Base-by-base conservation (phyloP, 1,140 invertebrate genomes). In the Scylla paramamosain region DNA sequence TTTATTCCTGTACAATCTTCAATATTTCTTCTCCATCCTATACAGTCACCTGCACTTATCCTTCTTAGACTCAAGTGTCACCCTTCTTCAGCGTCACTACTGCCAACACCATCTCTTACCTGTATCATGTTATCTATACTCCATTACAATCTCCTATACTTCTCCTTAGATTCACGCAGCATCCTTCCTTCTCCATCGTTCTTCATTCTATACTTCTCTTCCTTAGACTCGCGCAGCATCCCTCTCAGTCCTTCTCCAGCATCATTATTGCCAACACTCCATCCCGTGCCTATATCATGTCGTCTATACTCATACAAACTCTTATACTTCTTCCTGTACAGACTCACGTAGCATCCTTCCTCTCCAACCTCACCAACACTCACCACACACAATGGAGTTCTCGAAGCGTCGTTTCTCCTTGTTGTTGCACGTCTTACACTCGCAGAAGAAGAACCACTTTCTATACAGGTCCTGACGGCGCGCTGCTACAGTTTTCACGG, bases 401-500 rank as follows among this genome's bases (percentile, higher is more conserved):
- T 95, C 94, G n/a, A 88, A 16, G 0, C 20, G 31, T n/a, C 10
- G 39, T n/a, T 91, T 92, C 94, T 93, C 90, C 16, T 77, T 6
- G 91, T 88, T 86, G 0, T 46, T 28, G 45, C 94, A 95, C 45
- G 77, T 20, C 39, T 67, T 88, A 39, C 94, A 95, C 20, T 95
- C 94, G 46, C 94, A 95, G 89, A 82, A 95, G 52, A 95, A 95
- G 84, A 95, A 95, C 94, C 94, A 95, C 52, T 92, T 95, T 0
- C 82, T n/a, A 82, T 95, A 31, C 12, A 95, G 83, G 4, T 92
- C 77, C 39, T 87, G 46, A 39, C 91, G 91, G 0, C 94, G 82
- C 20, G 10, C 88, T 29, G 45, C 87, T 20, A 67, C 84, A 32
- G 91, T 92, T 31, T 48, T n/a, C 31, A 95, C 94, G 0, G 94